phyloP scores from a whole-genome alignment of 2,888 invertebrate species.

The Habroteleia sp. region DNA sequence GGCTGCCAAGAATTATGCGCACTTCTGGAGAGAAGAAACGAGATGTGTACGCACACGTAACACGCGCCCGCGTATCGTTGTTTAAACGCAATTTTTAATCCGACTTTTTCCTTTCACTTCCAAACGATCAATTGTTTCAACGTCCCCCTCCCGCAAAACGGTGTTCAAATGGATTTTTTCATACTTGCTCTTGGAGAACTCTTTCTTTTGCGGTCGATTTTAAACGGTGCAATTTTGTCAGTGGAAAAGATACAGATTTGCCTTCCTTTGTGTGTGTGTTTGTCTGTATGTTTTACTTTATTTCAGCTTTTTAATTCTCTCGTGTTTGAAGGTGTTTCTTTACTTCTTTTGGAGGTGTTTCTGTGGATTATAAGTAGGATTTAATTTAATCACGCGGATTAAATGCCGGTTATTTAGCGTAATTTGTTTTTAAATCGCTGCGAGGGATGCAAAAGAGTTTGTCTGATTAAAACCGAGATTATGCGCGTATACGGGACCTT shows the following conservation, averaged over 20 bases:
- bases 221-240: constrained; percentile 14
- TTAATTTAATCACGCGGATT: constrained; percentile 41
- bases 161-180: too few species aligned
- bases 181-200: too few species aligned
- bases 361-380: constrained; percentile 30
- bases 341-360: constrained; percentile 6
- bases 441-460: constrained; percentile 21
- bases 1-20: constrained; percentile 65
- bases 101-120: constrained; percentile 65
- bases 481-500: constrained; percentile 58
- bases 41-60: constrained; percentile 51
- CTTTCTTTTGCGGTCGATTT: too few species aligned
- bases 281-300: background rate
- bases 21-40: constrained; percentile 49
- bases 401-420: constrained; percentile 37
- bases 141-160: too few species aligned
- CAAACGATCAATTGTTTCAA: constrained; percentile 46
- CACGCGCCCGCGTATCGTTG: constrained; percentile 44
- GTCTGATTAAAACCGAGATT: constrained; percentile 36
- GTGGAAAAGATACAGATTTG: background rate
- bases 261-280: background rate
- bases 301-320: too few species aligned
- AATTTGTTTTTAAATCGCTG: constrained; percentile 41
- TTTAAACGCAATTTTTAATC: constrained; percentile 45
- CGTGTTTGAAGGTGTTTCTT: background rate